phyloP scores from a whole-genome alignment of 2,113 vertebrate genomes.

The Montifringilla adamsi region DNA sequence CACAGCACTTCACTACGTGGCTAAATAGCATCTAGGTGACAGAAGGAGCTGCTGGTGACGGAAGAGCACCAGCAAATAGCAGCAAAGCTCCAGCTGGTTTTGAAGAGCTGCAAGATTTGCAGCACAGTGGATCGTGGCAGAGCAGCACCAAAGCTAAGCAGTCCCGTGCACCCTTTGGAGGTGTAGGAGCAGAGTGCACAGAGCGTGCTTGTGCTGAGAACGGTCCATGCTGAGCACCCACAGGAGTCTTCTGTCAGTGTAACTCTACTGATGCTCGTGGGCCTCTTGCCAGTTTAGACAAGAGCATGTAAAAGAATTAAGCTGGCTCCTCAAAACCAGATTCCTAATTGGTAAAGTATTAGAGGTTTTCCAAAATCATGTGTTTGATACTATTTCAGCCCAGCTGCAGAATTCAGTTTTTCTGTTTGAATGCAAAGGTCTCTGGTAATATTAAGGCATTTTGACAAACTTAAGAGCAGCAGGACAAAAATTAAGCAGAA shows the following conservation, averaged over 20 bases:
- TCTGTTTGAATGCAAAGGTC: not conserved
- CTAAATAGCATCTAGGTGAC: not conserved
- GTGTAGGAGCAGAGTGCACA: not conserved
- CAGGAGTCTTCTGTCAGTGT: not conserved
- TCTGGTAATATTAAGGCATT: not conserved
- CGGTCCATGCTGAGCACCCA: not conserved
- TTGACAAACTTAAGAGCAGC: not conserved
- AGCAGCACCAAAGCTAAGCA: not conserved
- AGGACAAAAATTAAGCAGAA: conserved; percentile 15
- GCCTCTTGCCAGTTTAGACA: not conserved
- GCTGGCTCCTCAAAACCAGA: not conserved
- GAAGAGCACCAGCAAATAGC: conserved; percentile 39
- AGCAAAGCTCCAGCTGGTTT: conserved; percentile 62
- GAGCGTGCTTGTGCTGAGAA: not conserved
- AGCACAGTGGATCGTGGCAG: not conserved
- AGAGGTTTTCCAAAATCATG: not conserved
- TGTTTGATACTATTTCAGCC: not conserved
- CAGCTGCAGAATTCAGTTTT: conserved; percentile 2
- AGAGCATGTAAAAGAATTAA: not conserved
- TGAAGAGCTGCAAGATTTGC: not conserved
- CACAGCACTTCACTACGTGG: not conserved
- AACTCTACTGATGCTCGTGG: not conserved
- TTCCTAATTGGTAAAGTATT: not conserved
- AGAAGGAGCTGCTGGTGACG: not conserved
- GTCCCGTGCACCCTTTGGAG: not conserved